Conservation (phyloP, 35 echinoderm and acorn worm genomes). For the Anneissia japonica region DNA sequence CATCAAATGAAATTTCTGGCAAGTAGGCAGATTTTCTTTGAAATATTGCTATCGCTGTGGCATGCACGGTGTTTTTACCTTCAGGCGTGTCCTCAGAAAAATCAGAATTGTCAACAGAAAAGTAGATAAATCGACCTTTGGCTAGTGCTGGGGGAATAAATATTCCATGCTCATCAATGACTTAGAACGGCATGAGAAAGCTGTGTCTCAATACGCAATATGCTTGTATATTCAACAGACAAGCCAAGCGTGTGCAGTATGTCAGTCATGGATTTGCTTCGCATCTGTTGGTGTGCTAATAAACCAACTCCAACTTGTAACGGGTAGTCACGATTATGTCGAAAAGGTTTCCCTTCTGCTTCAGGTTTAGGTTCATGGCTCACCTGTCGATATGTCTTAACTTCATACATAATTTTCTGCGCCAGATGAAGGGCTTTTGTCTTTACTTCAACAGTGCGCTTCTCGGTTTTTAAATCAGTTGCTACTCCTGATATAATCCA, state of each 20-base stretch:
- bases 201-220: too few species aligned
- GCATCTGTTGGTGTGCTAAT: not conserved
- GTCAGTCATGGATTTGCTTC: not conserved
- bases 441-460: not conserved
- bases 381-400: not conserved
- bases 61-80: constrained; percentile 33
- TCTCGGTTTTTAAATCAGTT: not conserved
- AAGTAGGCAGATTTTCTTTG: too few species aligned
- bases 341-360: not conserved
- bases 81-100: constrained; percentile 44
- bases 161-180: too few species aligned
- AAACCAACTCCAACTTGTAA: not conserved
- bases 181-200: too few species aligned
- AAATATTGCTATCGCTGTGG: constrained; percentile 41
- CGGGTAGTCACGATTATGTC: not conserved
- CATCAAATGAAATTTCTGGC: too few species aligned
- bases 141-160: too few species aligned
- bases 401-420: not conserved
- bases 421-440: not conserved
- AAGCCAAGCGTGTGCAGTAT: not conserved
- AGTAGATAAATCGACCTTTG: constrained; percentile 28
- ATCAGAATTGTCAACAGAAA: constrained; percentile 41
- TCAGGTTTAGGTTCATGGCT: not conserved
- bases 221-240: too few species aligned
- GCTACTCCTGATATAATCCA: not conserved